phyloP scores from a whole-genome alignment of 2,113 vertebrate genomes.

The Notothenia rossii region DNA sequence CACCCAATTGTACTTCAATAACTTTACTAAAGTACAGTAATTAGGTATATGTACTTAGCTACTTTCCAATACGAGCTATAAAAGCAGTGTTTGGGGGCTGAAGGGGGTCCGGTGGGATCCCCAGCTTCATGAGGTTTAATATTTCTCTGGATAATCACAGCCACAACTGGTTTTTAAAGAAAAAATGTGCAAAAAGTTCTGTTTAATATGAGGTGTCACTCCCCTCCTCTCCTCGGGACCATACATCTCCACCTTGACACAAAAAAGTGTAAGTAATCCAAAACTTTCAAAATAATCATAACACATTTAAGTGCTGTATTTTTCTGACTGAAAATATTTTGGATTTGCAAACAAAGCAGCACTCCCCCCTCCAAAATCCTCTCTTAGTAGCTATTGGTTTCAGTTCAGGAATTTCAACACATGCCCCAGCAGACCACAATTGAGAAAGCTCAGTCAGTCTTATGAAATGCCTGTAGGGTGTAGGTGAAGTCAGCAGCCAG shows the following conservation, averaged over 20 bases:
- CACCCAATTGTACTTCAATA: too few species aligned
- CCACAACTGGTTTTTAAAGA: not conserved
- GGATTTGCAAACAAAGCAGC: conserved; percentile 33
- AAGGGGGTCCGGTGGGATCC: not conserved
- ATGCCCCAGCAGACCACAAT: conserved; percentile 77
- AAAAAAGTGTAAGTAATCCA: not conserved
- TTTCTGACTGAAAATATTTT: conserved; percentile 18
- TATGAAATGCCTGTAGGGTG: conserved; percentile 73
- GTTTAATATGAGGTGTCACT: conserved; percentile 1
- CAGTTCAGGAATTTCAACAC: conserved; percentile 80
- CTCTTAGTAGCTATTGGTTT: conserved; percentile 66
- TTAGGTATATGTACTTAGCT: too few species aligned
- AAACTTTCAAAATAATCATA: not conserved
- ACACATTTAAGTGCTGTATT: not conserved
- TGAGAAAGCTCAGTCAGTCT: conserved; percentile 72
- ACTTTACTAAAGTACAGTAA: too few species aligned
- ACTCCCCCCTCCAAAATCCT: conserved; percentile 22
- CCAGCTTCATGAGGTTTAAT: not conserved
- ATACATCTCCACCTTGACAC: not conserved
- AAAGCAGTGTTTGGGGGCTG: not conserved
- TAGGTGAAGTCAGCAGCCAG: conserved; percentile 45
- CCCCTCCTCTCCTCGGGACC: not conserved
- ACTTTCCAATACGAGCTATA: not conserved
- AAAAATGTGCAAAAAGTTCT: not conserved
- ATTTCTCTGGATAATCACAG: not conserved